Evolutionary conservation across 2,113 vertebrate genomes (phyloP).

Genomic region (Mixornis gularis): DNA sequence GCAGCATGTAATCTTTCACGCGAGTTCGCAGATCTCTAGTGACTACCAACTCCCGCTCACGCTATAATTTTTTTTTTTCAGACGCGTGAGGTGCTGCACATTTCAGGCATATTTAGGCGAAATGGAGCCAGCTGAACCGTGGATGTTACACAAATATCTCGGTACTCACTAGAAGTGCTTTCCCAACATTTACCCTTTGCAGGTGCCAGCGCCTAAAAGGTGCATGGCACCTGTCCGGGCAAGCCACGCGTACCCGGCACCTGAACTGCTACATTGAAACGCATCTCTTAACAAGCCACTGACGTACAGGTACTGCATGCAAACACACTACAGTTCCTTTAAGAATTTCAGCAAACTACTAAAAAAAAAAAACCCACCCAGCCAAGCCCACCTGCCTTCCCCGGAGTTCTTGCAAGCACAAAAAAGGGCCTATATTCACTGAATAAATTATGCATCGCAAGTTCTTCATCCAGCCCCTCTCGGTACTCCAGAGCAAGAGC

Average conservation of each 20-base stretch:
- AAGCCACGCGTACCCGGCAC: rapidly evolving
- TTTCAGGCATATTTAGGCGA: background rate
- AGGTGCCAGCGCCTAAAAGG: background rate
- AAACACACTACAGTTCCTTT: background rate
- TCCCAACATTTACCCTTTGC: too few relatives aligned
- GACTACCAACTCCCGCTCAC: background rate
- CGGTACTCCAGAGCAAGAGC: rapidly evolving
- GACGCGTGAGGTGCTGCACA: background rate
- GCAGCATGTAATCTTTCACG: rapidly evolving
- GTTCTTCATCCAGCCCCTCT: background rate
- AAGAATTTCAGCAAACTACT: background rate
- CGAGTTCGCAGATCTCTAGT: background rate
- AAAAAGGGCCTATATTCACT: background rate
- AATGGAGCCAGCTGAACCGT: rapidly evolving
- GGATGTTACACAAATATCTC: background rate
- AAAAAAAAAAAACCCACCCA: background rate
- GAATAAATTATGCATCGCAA: background rate
- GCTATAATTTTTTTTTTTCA: background rate
- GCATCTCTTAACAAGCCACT: background rate
- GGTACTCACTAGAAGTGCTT: background rate
- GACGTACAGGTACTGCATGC: rapidly evolving
- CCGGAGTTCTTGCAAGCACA: background rate
- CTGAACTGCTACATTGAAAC: rapidly evolving
- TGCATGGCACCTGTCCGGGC: background rate
- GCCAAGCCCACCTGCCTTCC: background rate